Evolutionary conservation across 2,888 invertebrate species (phyloP), one percentile per base, ranked within the genome.

Genomic region (Chymomyza fuscimana): DNA sequence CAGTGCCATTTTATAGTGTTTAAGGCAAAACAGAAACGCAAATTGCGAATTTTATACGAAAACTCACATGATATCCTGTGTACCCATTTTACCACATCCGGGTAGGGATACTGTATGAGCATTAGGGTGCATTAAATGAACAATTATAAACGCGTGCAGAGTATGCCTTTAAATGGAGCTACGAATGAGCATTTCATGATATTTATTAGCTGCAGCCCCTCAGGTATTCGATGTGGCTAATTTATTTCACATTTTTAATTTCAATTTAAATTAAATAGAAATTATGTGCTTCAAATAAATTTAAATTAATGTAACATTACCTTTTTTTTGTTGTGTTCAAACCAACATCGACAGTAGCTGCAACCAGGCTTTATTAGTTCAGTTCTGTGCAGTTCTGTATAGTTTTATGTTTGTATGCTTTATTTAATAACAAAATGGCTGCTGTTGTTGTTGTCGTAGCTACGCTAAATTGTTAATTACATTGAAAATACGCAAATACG

Each of bases 391-490:
- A 19, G 32, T 62, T 62, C 19, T 29, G 32, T 54, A n/a, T 5
- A 15, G 54, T 5, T 36, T 25, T 52, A 29, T 19, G 51, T 25
- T 69, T 56, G 36, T 40, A 32, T 59, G 51, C 36, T 10, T 29
- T 25, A 46, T 58, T 25, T 6, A 32, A 68, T 56, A 59, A 66
- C 72, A 77, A 82, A 80, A 76, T 73, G 72, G 71, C 73, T 54
- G 16, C 54, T 52, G 32, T 52, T 63, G 51, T 63, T 51, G 32
- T 15, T 46, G 25, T 50, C n/a, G 65, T 61, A 67, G 58, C 54
- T 76, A 69, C 74, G 84, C 74, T 79, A 84, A 84, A 82, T 84
- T 82, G 85, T 86, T 86, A 86, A 85, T 86, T 86, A 73, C 82
- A 81, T 70, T 70, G 76, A 69, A 77, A 70, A 74, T 64, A 61